Base-by-base conservation (phyloP, 2,797 vertebrate species). In the Mycteria americana region DNA sequence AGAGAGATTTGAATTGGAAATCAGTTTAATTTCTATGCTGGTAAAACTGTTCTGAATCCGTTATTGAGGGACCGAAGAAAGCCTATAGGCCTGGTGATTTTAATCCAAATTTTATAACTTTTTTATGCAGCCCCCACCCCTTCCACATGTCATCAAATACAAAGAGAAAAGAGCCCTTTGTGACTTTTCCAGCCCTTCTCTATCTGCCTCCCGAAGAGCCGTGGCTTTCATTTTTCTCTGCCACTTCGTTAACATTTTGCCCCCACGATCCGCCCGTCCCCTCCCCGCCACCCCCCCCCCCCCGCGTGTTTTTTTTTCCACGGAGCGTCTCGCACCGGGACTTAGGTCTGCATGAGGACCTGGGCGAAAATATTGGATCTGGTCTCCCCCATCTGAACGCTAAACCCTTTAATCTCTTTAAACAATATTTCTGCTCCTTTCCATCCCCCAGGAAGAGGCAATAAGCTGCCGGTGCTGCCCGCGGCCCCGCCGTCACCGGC, bases 1-100 rank as follows among this genome's bases (percentile, higher is more conserved):
- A 97, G 97, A 98, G 87, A 97, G 98, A 98, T 98, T 98, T 98
- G 98, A 98, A 99, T 98, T 99, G 98, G 98, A 98, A 99, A 98
- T 98, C 97, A 98, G 98, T 98, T 96, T 98, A 98, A 97, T 98
- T 98, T 98, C 98, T 98, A 95, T 97, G 97, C 98, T 98, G 97
- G 96, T 98, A 97, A 98, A 97, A 98, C 97, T 98, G 97, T 98
- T 98, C 97, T 97, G 97, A 98, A 98, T 98, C 97, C 97, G 97
- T 97, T 98, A 97, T 97, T 97, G 98, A 98, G 98, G 97, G 97
- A 94, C 97, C 96, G 97, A 97, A 97, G 98, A 97, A 97, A 97
- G 97, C 97, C 97, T 97, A 97, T 97, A 97, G 97, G 97, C 97
- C 98, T 97, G 97, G 95, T 97, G 97, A 97, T 97, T 98, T 97